Conservation (phyloP, 2,888 invertebrate species). For the Latheticus oryzae region DNA sequence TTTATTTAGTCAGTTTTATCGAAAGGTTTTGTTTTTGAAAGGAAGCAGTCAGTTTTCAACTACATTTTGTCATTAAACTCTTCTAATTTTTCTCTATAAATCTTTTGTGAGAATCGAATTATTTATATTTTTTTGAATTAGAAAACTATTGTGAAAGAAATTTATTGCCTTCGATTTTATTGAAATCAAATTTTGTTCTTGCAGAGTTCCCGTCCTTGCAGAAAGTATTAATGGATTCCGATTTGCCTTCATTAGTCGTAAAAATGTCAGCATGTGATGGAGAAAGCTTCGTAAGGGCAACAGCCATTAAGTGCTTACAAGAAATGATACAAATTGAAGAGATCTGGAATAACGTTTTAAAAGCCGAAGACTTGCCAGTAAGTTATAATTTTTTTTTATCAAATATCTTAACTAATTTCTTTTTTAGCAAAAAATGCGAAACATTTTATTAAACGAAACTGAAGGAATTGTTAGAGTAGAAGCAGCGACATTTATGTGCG, state of each 20-base stretch:
- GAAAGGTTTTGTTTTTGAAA: too few relatives aligned
- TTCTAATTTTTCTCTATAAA: constrained; percentile 5
- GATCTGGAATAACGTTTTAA: constrained; percentile 75
- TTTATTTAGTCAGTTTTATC: too few relatives aligned
- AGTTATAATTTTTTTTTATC: constrained; percentile 45
- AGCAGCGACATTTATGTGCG: constrained; percentile 74
- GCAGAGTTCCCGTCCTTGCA: constrained; percentile 84
- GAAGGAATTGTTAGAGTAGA: constrained; percentile 84
- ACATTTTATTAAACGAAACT: constrained; percentile 73
- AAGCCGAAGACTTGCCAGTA: constrained; percentile 74
- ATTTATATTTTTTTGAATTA: constrained; percentile 67
- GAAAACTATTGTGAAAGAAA: constrained; percentile 68
- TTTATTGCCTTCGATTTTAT: constrained; percentile 1
- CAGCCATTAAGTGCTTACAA: constrained; percentile 78
- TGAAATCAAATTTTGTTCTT: constrained; percentile 50
- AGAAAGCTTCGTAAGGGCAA: constrained; percentile 81
- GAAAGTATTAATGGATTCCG: constrained; percentile 74
- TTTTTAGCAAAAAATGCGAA: constrained; percentile 67
- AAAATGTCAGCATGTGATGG: constrained; percentile 76
- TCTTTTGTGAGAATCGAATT: too few relatives aligned
- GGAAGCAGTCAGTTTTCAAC: too few relatives aligned
- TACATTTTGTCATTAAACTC: too few relatives aligned
- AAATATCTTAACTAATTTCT: background rate
- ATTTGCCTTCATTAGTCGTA: constrained; percentile 74
- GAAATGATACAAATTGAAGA: constrained; percentile 74